Evolutionary conservation across 2,888 invertebrate genomes (phyloP).

Genomic region (Rugalucina vietnamica): DNA sequence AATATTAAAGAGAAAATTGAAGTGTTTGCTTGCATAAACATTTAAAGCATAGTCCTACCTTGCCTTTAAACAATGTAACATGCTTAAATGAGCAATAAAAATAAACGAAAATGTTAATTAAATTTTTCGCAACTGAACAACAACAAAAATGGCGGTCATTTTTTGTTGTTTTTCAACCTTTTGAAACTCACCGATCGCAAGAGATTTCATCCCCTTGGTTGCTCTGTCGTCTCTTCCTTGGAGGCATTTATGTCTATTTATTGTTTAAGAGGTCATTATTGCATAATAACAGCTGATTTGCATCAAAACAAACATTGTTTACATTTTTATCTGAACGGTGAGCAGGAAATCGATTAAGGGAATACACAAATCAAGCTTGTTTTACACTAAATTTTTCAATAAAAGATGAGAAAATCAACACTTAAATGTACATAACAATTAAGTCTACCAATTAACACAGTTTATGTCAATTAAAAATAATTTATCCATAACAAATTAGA

Average conservation of each 20-base stretch:
- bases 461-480: background rate
- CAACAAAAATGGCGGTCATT: constrained; percentile 71
- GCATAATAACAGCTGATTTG: background rate
- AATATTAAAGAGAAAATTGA: too few species aligned
- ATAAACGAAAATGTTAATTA: background rate
- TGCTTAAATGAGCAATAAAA: too few species aligned
- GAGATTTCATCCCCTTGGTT: constrained; percentile 71
- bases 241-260: constrained; percentile 71
- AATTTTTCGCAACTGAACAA: background rate
- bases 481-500: background rate
- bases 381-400: too few species aligned
- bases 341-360: too few species aligned
- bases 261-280: background rate
- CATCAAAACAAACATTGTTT: background rate
- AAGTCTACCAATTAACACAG: too few species aligned
- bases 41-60: background rate
- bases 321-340: background rate
- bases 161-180: constrained; percentile 13
- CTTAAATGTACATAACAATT: too few species aligned
- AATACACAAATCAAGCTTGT: too few species aligned
- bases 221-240: constrained; percentile 73
- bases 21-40: too few species aligned
- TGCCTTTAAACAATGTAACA: background rate
- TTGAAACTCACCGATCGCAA: constrained; percentile 63
- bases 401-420: too few species aligned